phyloP scores from a whole-genome alignment of 1,140 invertebrate species.

The Macrotrachela quadricornifera region DNA sequence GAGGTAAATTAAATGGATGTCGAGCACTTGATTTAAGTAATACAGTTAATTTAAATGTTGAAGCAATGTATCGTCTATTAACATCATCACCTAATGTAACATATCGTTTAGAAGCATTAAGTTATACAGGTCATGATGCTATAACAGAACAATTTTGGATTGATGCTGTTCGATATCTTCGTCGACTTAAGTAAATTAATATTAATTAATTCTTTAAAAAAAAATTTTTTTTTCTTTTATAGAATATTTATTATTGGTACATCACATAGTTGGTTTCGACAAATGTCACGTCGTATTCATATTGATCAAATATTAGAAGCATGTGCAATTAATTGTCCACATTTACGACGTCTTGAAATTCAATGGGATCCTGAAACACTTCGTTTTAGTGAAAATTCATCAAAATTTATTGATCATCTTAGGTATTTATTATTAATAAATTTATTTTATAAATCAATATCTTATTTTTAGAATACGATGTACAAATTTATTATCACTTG shows the following conservation, averaged over 20 bases:
- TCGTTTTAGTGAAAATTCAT: constrained; percentile 92
- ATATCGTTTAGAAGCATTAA: constrained; percentile 58
- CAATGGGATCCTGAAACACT: constrained; percentile 95
- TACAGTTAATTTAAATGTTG: constrained; percentile 81
- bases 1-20: constrained; percentile 21
- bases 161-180: constrained; percentile 58
- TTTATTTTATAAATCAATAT: neutral
- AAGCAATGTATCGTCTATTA: constrained; percentile 69
- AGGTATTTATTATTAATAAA: constrained; percentile 13
- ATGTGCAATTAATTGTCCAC: constrained; percentile 72
- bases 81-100: constrained; percentile 45
- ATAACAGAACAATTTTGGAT: constrained; percentile 92
- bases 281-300: constrained; percentile 47
- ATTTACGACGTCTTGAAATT: constrained; percentile 70
- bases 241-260: constrained; percentile 94
- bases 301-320: constrained; percentile 93
- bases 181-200: constrained; percentile 36
- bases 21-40: constrained; percentile 74
- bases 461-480: constrained; percentile 31
- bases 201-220: constrained; percentile 40
- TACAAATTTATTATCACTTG: constrained; percentile 32
- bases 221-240: constrained; percentile 11
- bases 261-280: constrained; percentile 74
- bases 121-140: constrained; percentile 80
- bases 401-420: constrained; percentile 44